Percentiles rank a stretch among this genome's conserved stretches.
phyloP scores from a whole-genome alignment of 1,140 invertebrate species.

The Diabrotica undecimpunctata region DNA sequence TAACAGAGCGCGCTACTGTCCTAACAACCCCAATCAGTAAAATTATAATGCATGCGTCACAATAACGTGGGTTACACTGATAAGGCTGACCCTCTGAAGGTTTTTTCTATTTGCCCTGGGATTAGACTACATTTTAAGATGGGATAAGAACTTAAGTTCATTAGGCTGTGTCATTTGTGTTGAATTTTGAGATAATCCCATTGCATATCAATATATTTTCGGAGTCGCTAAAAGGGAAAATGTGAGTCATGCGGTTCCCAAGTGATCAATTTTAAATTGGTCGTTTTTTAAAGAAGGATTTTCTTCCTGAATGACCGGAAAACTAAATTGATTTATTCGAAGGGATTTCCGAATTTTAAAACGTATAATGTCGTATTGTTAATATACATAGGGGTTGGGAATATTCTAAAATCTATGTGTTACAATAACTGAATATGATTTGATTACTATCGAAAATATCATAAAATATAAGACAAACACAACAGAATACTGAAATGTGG shows the following conservation, averaged over 20 bases:
- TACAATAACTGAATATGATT: too few relatives aligned
- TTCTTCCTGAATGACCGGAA: too few relatives aligned
- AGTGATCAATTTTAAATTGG: slow-evolving; percentile 1
- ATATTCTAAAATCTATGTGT: too few relatives aligned
- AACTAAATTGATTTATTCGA: too few relatives aligned
- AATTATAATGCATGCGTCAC: slow-evolving; percentile 20
- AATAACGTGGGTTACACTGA: slow-evolving; percentile 16
- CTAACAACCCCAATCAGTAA: background rate
- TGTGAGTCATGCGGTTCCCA: background rate
- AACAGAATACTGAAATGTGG: too few relatives aligned
- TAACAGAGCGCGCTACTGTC: background rate
- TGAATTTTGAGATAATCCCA: slow-evolving; percentile 4
- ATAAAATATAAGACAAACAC: too few relatives aligned
- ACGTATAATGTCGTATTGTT: too few relatives aligned
- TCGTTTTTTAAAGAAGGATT: background rate
- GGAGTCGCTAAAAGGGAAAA: background rate
- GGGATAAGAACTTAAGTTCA: slow-evolving; percentile 11
- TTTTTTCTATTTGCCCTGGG: slow-evolving; percentile 17
- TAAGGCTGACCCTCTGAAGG: slow-evolving; percentile 17
- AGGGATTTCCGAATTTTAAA: too few relatives aligned
- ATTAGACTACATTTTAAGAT: slow-evolving; percentile 12
- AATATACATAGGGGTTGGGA: too few relatives aligned
- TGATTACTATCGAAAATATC: too few relatives aligned
- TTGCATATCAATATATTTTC: slow-evolving; percentile 1
- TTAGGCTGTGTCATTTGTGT: slow-evolving; percentile 12